phyloP scores from a whole-genome alignment of 2,797 vertebrate genomes.

The Tenualosa ilisha region DNA sequence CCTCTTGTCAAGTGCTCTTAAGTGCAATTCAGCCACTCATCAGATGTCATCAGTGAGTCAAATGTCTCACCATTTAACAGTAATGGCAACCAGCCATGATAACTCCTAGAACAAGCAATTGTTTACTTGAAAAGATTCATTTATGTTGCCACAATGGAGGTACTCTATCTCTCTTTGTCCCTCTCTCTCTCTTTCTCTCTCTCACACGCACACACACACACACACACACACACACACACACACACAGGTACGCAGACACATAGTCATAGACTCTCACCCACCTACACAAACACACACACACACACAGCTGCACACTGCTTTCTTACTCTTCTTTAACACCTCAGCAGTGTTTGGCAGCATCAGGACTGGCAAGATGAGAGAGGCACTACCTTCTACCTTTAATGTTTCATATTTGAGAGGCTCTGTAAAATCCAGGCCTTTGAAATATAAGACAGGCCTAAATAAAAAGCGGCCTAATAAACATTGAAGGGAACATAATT shows the following conservation, averaged over 20 bases:
- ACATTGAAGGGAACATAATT: background rate
- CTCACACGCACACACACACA: background rate
- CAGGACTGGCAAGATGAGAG: background rate
- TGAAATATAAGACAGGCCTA: background rate
- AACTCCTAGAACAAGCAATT: background rate
- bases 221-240: background rate
- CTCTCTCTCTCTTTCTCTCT: background rate
- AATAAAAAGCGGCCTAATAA: background rate
- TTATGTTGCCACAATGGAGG: background rate
- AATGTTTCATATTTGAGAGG: constrained; percentile 31
- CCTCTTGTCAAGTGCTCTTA: background rate
- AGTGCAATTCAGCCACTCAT: background rate
- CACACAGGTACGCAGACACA: background rate
- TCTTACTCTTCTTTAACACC: background rate
- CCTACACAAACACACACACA: background rate
- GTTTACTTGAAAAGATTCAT: no score
- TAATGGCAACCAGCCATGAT: background rate
- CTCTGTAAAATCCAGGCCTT: background rate
- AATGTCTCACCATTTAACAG: background rate
- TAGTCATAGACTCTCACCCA: no score
- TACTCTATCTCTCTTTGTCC: constrained; percentile 29
- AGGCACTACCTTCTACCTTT: background rate
- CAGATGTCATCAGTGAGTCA: background rate
- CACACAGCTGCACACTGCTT: background rate
- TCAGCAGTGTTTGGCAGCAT: background rate